Base-by-base conservation (phyloP, 2,888 invertebrate genomes). In the Pammene fasciana region DNA sequence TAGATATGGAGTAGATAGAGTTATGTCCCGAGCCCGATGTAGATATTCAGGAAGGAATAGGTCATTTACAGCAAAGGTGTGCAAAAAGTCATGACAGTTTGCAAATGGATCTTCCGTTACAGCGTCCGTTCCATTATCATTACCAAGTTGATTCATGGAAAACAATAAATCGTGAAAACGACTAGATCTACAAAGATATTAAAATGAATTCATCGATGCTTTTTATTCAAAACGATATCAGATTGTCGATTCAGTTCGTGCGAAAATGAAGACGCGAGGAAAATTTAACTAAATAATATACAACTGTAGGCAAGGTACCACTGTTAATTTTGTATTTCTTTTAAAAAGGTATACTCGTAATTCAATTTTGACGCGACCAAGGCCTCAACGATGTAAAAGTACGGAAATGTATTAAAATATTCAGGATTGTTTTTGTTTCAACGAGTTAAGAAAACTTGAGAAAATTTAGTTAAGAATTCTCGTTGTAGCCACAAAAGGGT, bases 341-440 rank as follows among this genome's bases (percentile, higher is more conserved):
- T 6, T 38, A 38, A 38, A 3, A 3, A 38, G 73, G 55, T 68
- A 72, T 76, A 79, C 75, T 78, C 78, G 74, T 75, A 76, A 84
- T 82, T 79, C 43, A 83, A 86, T 85, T 77, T 81, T 71, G 68
- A 70, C 67, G 73, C 75, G 77, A 78, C 77, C 76, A 38, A 77
- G 71, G 71, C 74, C 75, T 73, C 76, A 78, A 79, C 74, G 79
- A 79, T 78, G 75, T 65, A 71, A 68, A 26, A 62, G 68, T 71
- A 73, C 70, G 72, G 72, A 62, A 71, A 76, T 72, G 72, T 80
- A 82, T 80, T 85, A 78, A 84, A 85, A 84, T 84, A 85, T 86
- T 86, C 81, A 84, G 74, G 74, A 73, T 77, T 79, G 76, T 78
- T 82, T 84, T 82, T 81, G 78, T 82, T 81, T 75, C 66, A 65